Conservation (phyloP, 1,140 invertebrate genomes). For the Drosophila ohnishii region DNA sequence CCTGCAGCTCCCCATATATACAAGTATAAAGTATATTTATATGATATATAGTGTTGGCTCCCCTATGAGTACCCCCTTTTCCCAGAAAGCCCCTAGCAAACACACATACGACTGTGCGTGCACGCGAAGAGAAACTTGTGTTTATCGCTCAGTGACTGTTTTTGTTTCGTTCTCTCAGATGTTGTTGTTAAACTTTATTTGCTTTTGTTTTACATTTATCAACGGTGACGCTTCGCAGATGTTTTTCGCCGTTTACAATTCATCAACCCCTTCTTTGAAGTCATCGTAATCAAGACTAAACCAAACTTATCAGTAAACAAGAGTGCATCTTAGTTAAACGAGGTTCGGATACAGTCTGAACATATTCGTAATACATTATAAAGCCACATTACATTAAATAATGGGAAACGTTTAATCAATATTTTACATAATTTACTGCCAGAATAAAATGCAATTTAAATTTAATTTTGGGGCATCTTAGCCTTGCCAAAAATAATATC, state of each 20-base stretch:
- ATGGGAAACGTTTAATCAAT: background rate
- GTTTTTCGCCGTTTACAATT: constrained; percentile 44
- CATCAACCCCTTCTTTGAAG: constrained; percentile 37
- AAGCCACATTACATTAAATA: background rate
- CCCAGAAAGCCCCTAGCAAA: background rate
- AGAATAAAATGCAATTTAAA: background rate
- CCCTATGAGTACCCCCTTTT: constrained; percentile 21
- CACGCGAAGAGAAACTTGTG: constrained; percentile 57
- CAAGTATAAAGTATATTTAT: background rate
- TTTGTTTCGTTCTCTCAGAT: constrained; percentile 52
- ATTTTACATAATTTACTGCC: background rate
- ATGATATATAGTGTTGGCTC: background rate
- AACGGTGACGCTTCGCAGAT: constrained; percentile 55
- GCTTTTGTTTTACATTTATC: constrained; percentile 60
- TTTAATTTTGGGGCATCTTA: background rate
- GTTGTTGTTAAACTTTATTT: constrained; percentile 51
- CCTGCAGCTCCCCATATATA: background rate
- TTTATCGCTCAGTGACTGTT: constrained; percentile 59
- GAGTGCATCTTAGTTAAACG: constrained; percentile 6
- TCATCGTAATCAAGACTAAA: constrained; percentile 27
- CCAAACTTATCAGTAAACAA: constrained; percentile 3
- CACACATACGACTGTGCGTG: constrained; percentile 25
- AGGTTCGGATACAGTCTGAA: background rate
- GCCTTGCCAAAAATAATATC: background rate
- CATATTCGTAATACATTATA: background rate